Evolutionary conservation across 2,113 vertebrate species (phyloP).

Genomic region (Phylloscopus trochiloides): DNA sequence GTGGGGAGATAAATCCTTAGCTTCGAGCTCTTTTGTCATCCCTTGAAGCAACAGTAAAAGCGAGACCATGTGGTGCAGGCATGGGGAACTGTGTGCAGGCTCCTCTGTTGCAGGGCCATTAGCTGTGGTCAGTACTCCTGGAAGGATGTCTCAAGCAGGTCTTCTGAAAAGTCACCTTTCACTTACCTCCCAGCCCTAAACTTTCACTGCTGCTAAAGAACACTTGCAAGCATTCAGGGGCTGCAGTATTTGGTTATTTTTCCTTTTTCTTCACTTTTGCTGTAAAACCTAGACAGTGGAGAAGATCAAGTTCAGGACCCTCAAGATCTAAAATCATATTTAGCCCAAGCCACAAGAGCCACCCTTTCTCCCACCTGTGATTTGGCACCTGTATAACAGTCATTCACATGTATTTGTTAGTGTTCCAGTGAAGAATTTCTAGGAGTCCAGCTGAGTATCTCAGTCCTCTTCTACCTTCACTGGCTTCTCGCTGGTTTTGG

Average conservation of each 20-base stretch:
- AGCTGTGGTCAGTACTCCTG: not conserved
- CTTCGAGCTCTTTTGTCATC: not conserved
- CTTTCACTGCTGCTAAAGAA: not conserved
- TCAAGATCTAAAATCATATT: not conserved
- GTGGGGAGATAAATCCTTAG: not conserved
- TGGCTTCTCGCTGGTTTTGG: not conserved
- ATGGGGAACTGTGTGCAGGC: accelerated
- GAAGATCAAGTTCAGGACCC: not conserved
- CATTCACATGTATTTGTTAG: not conserved
- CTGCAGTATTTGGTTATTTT: not conserved
- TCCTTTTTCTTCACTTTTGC: not conserved
- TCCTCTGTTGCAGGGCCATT: not conserved
- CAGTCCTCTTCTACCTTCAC: not conserved
- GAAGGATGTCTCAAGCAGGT: not conserved
- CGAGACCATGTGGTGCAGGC: not conserved
- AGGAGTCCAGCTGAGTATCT: not conserved
- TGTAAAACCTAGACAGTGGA: not conserved
- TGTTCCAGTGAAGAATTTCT: not conserved
- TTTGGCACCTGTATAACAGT: not conserved
- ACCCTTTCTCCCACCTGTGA: not conserved
- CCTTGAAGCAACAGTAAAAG: not conserved
- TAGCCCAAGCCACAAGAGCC: not conserved
- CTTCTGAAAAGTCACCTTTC: not conserved
- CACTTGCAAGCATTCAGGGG: not conserved
- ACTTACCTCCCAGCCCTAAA: not conserved